Evolutionary conservation across 2,113 vertebrate genomes (phyloP), one percentile per base, ranked within the genome.

Genomic region (Muntiacus muntjak): DNA sequence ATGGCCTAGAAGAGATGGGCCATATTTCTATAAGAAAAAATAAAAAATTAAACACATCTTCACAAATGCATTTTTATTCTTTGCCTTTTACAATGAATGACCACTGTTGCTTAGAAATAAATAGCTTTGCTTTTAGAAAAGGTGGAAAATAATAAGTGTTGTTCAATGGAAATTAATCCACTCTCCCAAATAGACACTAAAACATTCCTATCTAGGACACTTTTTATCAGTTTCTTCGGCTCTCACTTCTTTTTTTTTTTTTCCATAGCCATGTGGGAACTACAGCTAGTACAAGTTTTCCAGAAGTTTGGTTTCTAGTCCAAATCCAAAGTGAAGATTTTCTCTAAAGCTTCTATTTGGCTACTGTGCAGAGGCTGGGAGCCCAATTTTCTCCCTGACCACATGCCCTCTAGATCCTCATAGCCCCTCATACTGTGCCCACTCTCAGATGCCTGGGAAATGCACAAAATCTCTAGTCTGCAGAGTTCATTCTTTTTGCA

Each of bases 101-200:
- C 54, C 33, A 43, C 52, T 3, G 5, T 17, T 33, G 54, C 87
- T 54, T 19, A 54, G 67, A 90, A 92, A 50, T 25, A 17, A 87
- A 25, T 26, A 62, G 40, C n/a, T 88, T 74, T 94, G 52, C 78
- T 84, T 87, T 92, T 79, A 90, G 60, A 82, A 67, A 92, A 90
- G 45, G 52, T 47, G 54, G 30, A 19, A 40, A 83, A 25, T 28
- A 7, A n/a, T 30, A 4, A 45, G 12, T 11, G 50, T 47, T 90
- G 79, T 93, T 28, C 28, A 11, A 1, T 5, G 43, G 74, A 62
- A 57, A 16, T 7, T 7, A 40, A 47, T 30, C 74, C 9, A 10
- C 33, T 47, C 91, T 87, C 60, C 26, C 33, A 7, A 21, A 47
- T 3, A 64, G 55, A 64, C 26, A 30, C 14, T 40, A 21, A 57